Evolutionary conservation across 2,113 vertebrate species (phyloP), one percentile per base, ranked within the genome.

Genomic region (Chaenogobius annularis): DNA sequence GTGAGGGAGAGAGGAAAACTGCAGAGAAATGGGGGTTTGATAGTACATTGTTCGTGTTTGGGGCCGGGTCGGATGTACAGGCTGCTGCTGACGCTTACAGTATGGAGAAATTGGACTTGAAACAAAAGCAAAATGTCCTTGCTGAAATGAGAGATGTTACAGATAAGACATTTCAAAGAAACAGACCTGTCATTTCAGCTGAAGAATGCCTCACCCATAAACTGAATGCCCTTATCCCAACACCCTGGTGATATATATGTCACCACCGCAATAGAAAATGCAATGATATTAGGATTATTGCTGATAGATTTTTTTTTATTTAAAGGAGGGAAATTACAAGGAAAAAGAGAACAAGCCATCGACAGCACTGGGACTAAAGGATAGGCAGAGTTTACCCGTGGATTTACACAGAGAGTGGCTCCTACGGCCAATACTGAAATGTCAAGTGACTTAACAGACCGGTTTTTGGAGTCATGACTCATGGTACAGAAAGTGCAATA

Each of bases 121-220:
- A 92, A 90, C 85, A 89, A 90, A 82, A 84, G 83, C 77, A 83
- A 91, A 81, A 89, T 89, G 76, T 87, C 70, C 75, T 43, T n/a
- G 23, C 82, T 81, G 85, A 83, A 86, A 85, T 83, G 82, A 87
- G 73, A 85, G 88, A 91, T 88, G 56, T 64, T 26, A 58, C 22
- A 76, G 74, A 78, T 71, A 88, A 82, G 72, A 46, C 70, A 47
- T 78, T 76, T 80, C 76, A 80, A 82, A 90, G 83, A 88, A 90
- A 84, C 75, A 75, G 75, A 79, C 78, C 81, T 73, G 79, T 80
- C 80, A 86, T 85, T 89, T 87, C 83, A 81, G 82, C 82, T 73
- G 69, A 81, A 83, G 75, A 78, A 68, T 68, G 71, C 66, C 62
- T 72, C 40, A 54, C 19, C 6, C 7, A 20, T 54, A 54, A 2